Evolutionary conservation across 2,113 vertebrate species (phyloP).

Genomic region (Progne subis): DNA sequence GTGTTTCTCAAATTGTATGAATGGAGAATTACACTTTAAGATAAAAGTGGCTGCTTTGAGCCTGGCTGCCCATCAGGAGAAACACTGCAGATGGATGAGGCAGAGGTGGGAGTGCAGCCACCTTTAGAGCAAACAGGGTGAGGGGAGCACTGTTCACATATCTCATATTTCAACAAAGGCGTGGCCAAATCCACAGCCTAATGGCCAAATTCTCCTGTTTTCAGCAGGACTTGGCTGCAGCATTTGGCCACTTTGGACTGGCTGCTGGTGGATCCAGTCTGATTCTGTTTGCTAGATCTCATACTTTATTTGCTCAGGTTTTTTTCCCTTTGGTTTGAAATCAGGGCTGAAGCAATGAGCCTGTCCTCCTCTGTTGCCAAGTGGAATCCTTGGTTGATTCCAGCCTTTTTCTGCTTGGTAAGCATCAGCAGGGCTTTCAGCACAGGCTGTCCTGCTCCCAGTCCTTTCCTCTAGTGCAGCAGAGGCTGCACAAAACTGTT

Average conservation of each 20-base stretch:
- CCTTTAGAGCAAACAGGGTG: accelerated
- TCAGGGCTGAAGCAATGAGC: background rate
- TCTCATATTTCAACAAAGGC: accelerated
- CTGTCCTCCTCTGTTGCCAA: background rate
- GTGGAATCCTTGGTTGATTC: background rate
- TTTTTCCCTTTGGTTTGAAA: background rate
- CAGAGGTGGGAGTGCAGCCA: background rate
- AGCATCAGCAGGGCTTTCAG: background rate
- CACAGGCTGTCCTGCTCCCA: background rate
- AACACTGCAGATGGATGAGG: background rate
- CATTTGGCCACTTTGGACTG: background rate
- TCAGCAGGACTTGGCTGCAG: background rate
- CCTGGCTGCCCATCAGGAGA: background rate
- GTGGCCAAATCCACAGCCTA: accelerated
- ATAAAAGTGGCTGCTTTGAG: background rate
- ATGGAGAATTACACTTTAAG: background rate
- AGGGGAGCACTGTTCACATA: background rate
- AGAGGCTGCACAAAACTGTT: background rate
- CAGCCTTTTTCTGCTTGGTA: background rate
- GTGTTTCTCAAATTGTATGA: background rate
- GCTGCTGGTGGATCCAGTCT: background rate
- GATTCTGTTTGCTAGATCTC: background rate
- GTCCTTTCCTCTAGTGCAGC: background rate
- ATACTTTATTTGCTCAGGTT: background rate
- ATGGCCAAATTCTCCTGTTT: background rate